Conservation (phyloP, 92 coral and sea anemone species). For the Phymanthus crucifer region DNA sequence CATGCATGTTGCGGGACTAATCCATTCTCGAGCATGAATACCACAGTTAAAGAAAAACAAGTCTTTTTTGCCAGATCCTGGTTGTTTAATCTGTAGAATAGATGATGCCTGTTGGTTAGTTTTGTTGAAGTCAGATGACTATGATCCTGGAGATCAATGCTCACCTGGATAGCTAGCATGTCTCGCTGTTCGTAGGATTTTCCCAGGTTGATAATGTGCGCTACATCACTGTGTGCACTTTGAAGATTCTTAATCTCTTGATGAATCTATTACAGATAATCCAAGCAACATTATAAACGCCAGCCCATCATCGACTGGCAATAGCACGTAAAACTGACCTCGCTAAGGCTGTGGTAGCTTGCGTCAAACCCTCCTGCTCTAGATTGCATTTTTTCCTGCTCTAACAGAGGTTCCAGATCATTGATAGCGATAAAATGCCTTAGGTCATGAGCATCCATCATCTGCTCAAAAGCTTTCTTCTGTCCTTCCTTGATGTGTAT, state of each 20-base stretch:
- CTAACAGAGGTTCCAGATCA: constrained; percentile 50
- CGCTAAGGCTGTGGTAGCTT: constrained; percentile 57
- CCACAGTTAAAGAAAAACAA: constrained; percentile 92
- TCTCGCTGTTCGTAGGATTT: constrained; percentile 56
- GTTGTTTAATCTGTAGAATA: constrained; percentile 39
- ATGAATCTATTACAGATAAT: constrained; percentile 52
- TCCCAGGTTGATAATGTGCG: constrained; percentile 52
- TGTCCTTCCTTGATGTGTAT: constrained; percentile 66
- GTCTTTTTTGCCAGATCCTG: constrained; percentile 21
- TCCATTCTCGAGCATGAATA: constrained; percentile 97
- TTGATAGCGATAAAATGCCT: constrained; percentile 39
- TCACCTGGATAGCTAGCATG: constrained; percentile 68
- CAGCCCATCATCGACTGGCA: not conserved
- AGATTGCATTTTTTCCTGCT: constrained; percentile 53
- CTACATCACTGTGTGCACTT: constrained; percentile 44
- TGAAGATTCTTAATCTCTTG: constrained; percentile 49
- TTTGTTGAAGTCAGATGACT: not conserved
- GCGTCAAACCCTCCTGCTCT: constrained; percentile 74
- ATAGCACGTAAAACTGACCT: constrained; percentile 30
- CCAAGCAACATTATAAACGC: not conserved
- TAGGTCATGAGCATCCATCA: constrained; percentile 57
- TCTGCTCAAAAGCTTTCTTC: constrained; percentile 43
- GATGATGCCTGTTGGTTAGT: not conserved
- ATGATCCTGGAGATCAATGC: not conserved
- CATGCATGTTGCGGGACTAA: constrained; percentile 94